Evolutionary conservation across 2,113 vertebrate species (phyloP), one percentile per base, ranked within the genome.

Genomic region (Gadus chalcogrammus): DNA sequence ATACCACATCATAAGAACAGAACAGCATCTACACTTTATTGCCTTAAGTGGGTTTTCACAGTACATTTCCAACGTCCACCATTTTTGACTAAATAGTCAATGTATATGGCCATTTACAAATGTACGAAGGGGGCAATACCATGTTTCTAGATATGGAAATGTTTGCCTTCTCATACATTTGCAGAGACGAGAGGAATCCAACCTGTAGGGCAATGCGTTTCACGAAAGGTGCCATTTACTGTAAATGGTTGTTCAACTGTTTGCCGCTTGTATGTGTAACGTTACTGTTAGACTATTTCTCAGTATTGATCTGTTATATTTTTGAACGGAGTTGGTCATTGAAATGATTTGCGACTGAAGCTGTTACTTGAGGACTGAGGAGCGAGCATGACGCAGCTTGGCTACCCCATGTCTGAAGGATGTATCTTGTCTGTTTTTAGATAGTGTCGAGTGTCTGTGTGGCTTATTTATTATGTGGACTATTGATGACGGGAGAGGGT

Each of bases 391-490:
- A 65, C 64, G 42, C 75, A 11, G 61, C 31, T 76, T 75, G 72
- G 55, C 75, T 24, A 38, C n/a, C 75, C 65, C 79, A 65, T 76
- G 56, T 72, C 67, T 79, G 67, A 79, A 75, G 67, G 78, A 77
- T 63, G 65, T 72, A 59, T 72, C 71, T 65, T 64, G 66, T 79
- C 20, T 75, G 42, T 48, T 9, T 76, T 62, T 63, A 65, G 72
- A 75, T 53, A 66, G 38, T 73, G 72, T 53, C 65, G 69, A 71
- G 64, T 17, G 55, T 61, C 75, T 69, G 72, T 85, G 74, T 66
- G 67, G 75, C 86, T 69, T 91, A 87, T 91, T 92, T 92, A 92
- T 92, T 90, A 79, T 78, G 71, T 83, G 64, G 72, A 77, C 59
- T 79, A 52, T 27, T 58, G 27, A 64, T 55, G 42, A 61, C 18